phyloP scores from a whole-genome alignment of 1,140 invertebrate genomes.

The Drosophila paulistorum region DNA sequence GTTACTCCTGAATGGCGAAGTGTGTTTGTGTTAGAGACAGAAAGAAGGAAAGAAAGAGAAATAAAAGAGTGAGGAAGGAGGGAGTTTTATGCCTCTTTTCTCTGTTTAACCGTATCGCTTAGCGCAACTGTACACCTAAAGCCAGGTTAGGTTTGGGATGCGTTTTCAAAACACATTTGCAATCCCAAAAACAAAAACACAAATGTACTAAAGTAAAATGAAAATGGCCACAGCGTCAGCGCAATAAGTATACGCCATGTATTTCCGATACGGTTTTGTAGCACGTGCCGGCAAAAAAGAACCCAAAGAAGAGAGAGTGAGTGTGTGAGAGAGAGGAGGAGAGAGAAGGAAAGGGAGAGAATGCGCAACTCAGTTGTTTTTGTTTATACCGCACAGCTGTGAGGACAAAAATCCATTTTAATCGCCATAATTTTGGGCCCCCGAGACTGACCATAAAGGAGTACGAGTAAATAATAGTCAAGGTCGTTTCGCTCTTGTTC shows the following conservation, averaged over 20 bases:
- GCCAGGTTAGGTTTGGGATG: conserved; percentile 53
- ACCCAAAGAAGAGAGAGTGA: not conserved
- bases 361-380: conserved; percentile 43
- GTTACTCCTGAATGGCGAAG: conserved; percentile 31
- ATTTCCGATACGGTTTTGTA: conserved; percentile 44
- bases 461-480: conserved; percentile 32
- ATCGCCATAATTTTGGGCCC: conserved; percentile 43
- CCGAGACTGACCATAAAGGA: conserved; percentile 34
- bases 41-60: not conserved
- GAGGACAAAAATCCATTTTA: conserved; percentile 69
- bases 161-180: conserved; percentile 71
- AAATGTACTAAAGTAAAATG: conserved; percentile 20
- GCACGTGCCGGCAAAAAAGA: conserved; percentile 55
- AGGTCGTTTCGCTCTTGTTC: conserved; percentile 58
- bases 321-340: conserved; percentile 6
- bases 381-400: conserved; percentile 76
- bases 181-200: conserved; percentile 7
- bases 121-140: conserved; percentile 56
- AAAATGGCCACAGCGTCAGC: conserved; percentile 76
- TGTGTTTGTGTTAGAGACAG: not conserved
- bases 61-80: conserved; percentile 25
- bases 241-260: conserved; percentile 78
- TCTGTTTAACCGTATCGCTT: conserved; percentile 55
- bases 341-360: conserved; percentile 12
- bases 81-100: conserved; percentile 39